Base-by-base conservation (phyloP, 2,113 vertebrate species). In the Rousettus leschenaultii region DNA sequence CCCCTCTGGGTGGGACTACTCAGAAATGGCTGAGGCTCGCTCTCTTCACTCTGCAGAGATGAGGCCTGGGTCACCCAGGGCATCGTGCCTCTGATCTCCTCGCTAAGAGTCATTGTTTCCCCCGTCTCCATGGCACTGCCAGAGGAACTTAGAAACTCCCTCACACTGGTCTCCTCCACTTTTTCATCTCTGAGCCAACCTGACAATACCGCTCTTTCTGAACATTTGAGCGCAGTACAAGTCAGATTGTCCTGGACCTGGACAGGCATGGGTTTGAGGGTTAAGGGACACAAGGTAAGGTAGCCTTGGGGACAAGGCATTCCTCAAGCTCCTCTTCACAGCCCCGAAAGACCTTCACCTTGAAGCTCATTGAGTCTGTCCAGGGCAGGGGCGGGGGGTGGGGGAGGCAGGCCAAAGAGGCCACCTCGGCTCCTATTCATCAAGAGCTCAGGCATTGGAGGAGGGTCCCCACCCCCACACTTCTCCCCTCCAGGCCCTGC, bases 341-440 rank as follows among this genome's bases (percentile, higher is more conserved):
- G 70, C 24, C 43, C 43, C 74, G 28, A 70, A 92, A 55, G 91
- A 57, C 53, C 65, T 93, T 93, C 38, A 11, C 82, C 65, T 95
- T 61, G 75, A 96, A 94, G 88, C 61, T 59, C 89, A 86, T 96
- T 95, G 93, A 95, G 77, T 83, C 78, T 93, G 85, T 65, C 66
- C 87, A 26, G 78, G 65, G 6, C 89, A 82, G 77, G 43, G 22
- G 57, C 9, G 0, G 18, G 26, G 55, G 5, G 13, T 5, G 24
- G 43, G 51, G 70, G 28, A 7, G 53, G 53, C 22, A 18, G 89
- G 53, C 45, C 5, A 4, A 16, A 10, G 3, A 63, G 33, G 57
- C 63, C 74, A 71, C 70, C 22, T 68, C 8, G 0, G 30, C n/a
- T 65, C 57, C 90, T 96, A 73, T 95, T 97, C 94, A 85, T 92